A percentile compares a stretch with the other conserved stretches of the same genome.
Evolutionary conservation across 1,140 invertebrate species (phyloP).

Genomic region (Eufriesea mexicana): DNA sequence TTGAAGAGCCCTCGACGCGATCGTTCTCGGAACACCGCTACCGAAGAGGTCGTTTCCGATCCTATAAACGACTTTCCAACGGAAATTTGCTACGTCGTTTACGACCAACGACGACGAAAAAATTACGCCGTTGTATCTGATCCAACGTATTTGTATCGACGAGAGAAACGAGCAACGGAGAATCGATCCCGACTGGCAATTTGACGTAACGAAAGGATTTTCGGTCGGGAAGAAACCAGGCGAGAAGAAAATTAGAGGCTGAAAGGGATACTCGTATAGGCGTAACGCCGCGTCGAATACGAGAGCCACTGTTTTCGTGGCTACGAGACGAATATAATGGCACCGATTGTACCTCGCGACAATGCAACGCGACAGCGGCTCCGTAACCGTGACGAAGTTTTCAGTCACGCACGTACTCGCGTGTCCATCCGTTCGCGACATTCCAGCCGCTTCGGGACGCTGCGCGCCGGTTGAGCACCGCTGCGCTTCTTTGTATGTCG

Average conservation of each 20-base stretch:
- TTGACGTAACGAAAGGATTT: too few relatives aligned
- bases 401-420: constrained; percentile 23
- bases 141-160: too few relatives aligned
- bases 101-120: too few relatives aligned
- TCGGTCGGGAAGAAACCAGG: neutral
- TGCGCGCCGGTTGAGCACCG: constrained; percentile 16
- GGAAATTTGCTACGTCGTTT: neutral
- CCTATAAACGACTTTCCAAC: neutral
- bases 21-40: neutral
- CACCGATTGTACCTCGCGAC: constrained; percentile 4
- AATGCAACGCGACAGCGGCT: constrained; percentile 31
- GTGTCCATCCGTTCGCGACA: neutral
- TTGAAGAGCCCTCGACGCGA: constrained; percentile 26
- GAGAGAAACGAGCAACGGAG: too few relatives aligned
- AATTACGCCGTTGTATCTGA: too few relatives aligned
- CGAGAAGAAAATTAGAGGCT: neutral
- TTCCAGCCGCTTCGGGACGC: neutral
- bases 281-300: neutral
- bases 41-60: constrained; percentile 2
- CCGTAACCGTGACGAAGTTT: constrained; percentile 21
- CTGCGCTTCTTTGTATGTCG: constrained; percentile 45
- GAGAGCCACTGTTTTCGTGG: constrained; percentile 30
- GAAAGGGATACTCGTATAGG: neutral
- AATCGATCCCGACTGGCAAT: neutral
- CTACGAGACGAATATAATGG: constrained; percentile 8